Base-by-base conservation (phyloP, 1,140 invertebrate genomes). In the Acarapis woodi region DNA sequence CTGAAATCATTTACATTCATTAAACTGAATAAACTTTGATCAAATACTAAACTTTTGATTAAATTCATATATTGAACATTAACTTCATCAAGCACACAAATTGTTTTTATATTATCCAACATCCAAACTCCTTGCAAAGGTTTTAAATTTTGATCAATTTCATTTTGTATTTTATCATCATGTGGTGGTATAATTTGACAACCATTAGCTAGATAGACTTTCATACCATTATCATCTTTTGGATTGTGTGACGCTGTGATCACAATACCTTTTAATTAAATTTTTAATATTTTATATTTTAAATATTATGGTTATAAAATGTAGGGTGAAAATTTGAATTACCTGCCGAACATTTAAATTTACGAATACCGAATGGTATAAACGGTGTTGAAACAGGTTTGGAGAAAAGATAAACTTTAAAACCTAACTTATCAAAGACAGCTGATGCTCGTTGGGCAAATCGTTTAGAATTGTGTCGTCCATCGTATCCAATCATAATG, bases 221-320 rank as follows among this genome's bases (percentile, higher is more conserved):
- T 99, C 52, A 96, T 97, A 3, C 93, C 93, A 58, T 99, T 99
- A 52, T 99, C 88, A 35, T 94, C 71, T 58, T 93, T 94, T 0
- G 88, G 90, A 62, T 99, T 99, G 48, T 99, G 90, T 0, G 87
- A 96, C 0, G 93, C 90, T 12, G 93, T 99, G 0, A 97, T 67
- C 80, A 94, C 87, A 5, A 94, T 64, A 4, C n/a, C 38, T 16
- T 32, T 8, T 8, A 8, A 16, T 32, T 32, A 14, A 6, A 32
- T 14, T 14, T 32, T 15, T 6, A 32, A 6, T 6, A 12, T 8
- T 12, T 6, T 4, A 32, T 8, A 12, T 32, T 14, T 32, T 15
- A 14, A 32, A 8, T 15, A 32, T 14, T 14, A 8, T 6, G n/a
- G 18, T 26, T 26, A 8, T 26, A n/a, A 26, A 8, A 8, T 8